Evolutionary conservation across 2,113 vertebrate genomes (phyloP).

Genomic region (Chloebia gouldiae): DNA sequence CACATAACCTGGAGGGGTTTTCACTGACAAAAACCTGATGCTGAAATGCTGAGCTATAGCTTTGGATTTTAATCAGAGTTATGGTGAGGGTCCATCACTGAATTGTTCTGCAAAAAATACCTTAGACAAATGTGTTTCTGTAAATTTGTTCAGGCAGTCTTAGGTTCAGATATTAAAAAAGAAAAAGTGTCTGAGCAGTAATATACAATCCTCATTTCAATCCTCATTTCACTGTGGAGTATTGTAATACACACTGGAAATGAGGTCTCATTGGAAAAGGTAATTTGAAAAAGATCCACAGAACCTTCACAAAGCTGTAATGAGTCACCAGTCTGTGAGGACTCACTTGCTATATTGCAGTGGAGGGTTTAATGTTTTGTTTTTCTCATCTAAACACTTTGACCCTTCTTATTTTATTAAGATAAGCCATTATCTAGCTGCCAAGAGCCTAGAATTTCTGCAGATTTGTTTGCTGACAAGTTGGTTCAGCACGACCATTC

Average conservation of each 20-base stretch:
- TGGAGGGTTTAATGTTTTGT: slow-evolving; percentile 55
- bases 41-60: not conserved
- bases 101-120: not conserved
- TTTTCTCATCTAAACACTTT: slow-evolving; percentile 45
- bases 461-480: slow-evolving; percentile 32
- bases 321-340: slow-evolving; percentile 43
- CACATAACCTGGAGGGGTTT: not conserved
- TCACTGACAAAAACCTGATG: not conserved
- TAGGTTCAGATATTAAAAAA: not conserved
- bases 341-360: slow-evolving; percentile 27
- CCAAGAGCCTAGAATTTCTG: slow-evolving; percentile 31
- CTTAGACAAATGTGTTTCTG: not conserved
- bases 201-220: slow-evolving; percentile 20
- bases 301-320: slow-evolving; percentile 51
- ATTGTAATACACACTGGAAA: slow-evolving; percentile 51
- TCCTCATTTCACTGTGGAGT: slow-evolving; percentile 45
- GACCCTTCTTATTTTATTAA: slow-evolving; percentile 60
- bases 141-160: slow-evolving; percentile 4
- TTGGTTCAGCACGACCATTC: not conserved
- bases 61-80: not conserved
- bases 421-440: slow-evolving; percentile 62
- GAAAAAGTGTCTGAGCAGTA: not conserved
- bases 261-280: slow-evolving; percentile 64
- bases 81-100: not conserved
- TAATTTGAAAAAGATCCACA: slow-evolving; percentile 35